These are phyloP conservation scores for Coecobrya sp. DNA, from an alignment of 2,888 invertebrate species.

Conservation along the genomic window DNA sequence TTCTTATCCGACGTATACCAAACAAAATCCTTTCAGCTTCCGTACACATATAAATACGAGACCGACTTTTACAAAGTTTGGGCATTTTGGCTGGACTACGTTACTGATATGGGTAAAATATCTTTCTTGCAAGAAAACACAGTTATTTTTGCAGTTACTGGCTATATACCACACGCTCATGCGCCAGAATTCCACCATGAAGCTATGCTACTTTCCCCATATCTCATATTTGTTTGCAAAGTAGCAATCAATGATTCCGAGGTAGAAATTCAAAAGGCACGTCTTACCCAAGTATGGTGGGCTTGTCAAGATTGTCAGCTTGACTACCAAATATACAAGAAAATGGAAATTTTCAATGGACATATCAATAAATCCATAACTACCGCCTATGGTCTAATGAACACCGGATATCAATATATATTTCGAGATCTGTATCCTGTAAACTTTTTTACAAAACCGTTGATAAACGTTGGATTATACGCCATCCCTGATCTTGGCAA, in stretches of 20 bases:
- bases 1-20: too few relatives aligned
- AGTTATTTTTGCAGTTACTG: neutral
- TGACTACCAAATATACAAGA: neutral
- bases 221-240: neutral
- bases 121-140: neutral
- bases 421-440: neutral
- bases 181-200: neutral
- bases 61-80: neutral
- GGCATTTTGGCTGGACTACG: neutral
- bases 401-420: neutral
- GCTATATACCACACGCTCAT: neutral
- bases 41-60: too few relatives aligned
- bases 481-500: too few relatives aligned
- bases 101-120: neutral
- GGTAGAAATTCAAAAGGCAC: too few relatives aligned
- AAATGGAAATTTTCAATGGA: neutral
- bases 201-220: neutral
- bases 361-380: neutral
- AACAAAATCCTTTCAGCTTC: too few relatives aligned
- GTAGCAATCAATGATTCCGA: neutral
- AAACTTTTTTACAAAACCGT: too few relatives aligned
- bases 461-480: too few relatives aligned
- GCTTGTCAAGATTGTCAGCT: neutral
- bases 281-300: neutral
- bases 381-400: neutral